Evolutionary conservation across 2,113 vertebrate species (phyloP), one percentile per base, ranked within the genome.

Genomic region (Apus apus): DNA sequence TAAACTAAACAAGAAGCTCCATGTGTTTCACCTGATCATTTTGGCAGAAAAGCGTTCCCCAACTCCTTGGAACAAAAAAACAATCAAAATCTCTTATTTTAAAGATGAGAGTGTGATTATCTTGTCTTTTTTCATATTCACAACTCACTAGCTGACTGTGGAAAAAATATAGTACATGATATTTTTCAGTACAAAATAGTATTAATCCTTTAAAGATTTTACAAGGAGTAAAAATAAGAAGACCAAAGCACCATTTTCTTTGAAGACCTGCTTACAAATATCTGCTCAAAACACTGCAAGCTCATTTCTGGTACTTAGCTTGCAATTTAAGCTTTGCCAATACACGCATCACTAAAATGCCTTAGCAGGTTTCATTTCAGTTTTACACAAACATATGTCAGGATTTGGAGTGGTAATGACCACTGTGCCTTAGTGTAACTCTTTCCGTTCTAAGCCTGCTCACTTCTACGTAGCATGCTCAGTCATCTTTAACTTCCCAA

Each of bases 361-460:
- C 90, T 90, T 50, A 65, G 68, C 60, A 94, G 76, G 94, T 94
- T 96, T 96, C 88, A 92, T 83, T 96, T 94, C 88, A 92, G 85
- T 86, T 92, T 96, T 95, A 92, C 29, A 94, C 85, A 96, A 95
- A 96, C 79, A 82, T 8, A 17, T 90, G 76, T 96, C 86, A 96
- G 85, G 79, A 89, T 93, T 34, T 90, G 83, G 83, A 96, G 65
- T 68, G 54, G 87, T 90, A 94, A 92, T 78, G 76, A 90, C 82
- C 95, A 95, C 85, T 81, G 54, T 78, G 82, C 76, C 61, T 88
- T 91, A 88, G 72, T 53, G 72, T 92, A 93, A 95, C 93, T 96
- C 95, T 92, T 94, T 94, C 87, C 93, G 81, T 57, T 74, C 87
- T 93, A 86, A 89, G 32, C 23, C 67, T 62, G 45, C 53, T 93